Percentiles rank a stretch among this genome's conserved stretches.
Conservation (phyloP, 2,797 vertebrate genomes). For the Anguilla marmorata region DNA sequence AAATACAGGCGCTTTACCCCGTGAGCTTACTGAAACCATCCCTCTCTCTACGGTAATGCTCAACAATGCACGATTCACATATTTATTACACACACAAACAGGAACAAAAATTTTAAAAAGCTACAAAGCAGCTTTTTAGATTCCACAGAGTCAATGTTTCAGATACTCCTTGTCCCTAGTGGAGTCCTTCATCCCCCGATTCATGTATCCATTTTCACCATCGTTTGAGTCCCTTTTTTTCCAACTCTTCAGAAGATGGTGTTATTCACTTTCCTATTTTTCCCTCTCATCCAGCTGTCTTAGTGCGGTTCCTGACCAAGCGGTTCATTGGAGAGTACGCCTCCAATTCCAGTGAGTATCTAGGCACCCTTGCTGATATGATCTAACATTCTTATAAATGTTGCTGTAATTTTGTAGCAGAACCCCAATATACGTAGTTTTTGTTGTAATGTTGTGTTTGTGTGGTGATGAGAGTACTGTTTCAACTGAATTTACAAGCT, state of each 20-base stretch:
- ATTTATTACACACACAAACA: constrained; percentile 39
- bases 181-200: not conserved
- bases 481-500: not conserved
- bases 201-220: not conserved
- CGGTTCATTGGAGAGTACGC: constrained; percentile 61
- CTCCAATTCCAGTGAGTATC: constrained; percentile 54
- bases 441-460: not conserved
- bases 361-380: not conserved
- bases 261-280: constrained; percentile 22
- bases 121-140: constrained; percentile 24
- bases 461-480: not conserved
- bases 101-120: constrained; percentile 22
- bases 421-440: not conserved
- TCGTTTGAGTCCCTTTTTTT: not conserved
- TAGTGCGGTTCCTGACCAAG: constrained; percentile 63
- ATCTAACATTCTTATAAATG: not conserved
- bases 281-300: constrained; percentile 49
- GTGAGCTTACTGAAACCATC: constrained; percentile 35
- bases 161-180: not conserved
- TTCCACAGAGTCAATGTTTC: constrained; percentile 27
- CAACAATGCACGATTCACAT: constrained; percentile 38
- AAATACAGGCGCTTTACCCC: constrained; percentile 20
- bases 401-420: not conserved
- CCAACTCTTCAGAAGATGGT: not conserved
- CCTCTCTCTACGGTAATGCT: constrained; percentile 20